phyloP scores from a whole-genome alignment of 2,888 invertebrate genomes.

The Habrosyne pyritoides region DNA sequence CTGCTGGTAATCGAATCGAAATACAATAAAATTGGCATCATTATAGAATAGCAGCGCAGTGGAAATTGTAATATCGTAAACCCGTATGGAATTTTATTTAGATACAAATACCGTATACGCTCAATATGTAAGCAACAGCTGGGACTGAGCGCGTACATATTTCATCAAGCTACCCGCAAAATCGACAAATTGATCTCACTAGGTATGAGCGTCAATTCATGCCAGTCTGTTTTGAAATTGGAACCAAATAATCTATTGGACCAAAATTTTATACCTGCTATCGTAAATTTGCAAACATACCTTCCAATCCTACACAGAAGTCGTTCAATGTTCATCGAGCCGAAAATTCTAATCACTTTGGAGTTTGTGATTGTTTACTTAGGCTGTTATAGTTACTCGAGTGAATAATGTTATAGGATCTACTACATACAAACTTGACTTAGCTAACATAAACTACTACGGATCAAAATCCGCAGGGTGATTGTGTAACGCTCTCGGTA shows the following conservation, averaged over 20 bases:
- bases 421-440: background rate
- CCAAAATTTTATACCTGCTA: too few species aligned
- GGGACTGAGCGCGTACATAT: background rate
- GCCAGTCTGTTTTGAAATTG: background rate
- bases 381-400: background rate
- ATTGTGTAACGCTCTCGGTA: too few species aligned
- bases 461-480: background rate
- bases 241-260: background rate
- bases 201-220: background rate
- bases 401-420: background rate
- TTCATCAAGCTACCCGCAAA: background rate
- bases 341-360: background rate
- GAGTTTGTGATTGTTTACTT: constrained; percentile 3
- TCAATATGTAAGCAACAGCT: background rate
- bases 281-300: too few species aligned
- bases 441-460: background rate
- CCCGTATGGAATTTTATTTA: background rate
- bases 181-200: background rate
- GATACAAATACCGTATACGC: background rate
- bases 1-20: too few species aligned
- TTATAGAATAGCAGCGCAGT: too few species aligned
- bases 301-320: background rate
- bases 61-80: background rate
- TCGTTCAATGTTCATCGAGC: background rate
- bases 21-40: too few species aligned